phyloP scores from a whole-genome alignment of 2,797 vertebrate species.

The Chaetophractus vellerosus region DNA sequence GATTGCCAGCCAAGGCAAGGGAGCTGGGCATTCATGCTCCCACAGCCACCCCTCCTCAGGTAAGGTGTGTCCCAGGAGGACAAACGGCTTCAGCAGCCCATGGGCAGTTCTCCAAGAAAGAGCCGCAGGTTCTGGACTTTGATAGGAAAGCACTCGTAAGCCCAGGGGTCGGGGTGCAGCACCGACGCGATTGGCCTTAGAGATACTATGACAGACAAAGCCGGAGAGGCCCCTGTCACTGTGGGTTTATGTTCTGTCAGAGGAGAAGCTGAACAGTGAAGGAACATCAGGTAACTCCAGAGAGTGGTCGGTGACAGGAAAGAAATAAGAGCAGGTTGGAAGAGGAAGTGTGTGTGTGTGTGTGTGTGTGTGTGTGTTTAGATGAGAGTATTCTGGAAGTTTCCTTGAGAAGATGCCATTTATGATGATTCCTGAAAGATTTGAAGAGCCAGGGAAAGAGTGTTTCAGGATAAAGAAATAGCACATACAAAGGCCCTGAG shows the following conservation, averaged over 20 bases:
- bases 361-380: too few species aligned
- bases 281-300: not conserved
- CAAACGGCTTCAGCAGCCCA: not conserved
- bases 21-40: too few species aligned
- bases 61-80: not conserved
- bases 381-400: not conserved
- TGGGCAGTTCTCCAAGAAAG: not conserved
- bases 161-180: not conserved
- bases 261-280: too few species aligned
- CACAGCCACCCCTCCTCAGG: not conserved
- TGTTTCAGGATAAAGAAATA: not conserved
- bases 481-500: too few species aligned
- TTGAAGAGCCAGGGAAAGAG: not conserved
- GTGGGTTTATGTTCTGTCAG: rapidly evolving
- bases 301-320: rapidly evolving
- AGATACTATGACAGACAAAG: not conserved
- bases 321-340: not conserved
- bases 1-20: not conserved
- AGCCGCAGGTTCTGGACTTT: not conserved
- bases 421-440: not conserved
- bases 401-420: not conserved
- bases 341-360: not conserved
- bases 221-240: not conserved
- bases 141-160: rapidly evolving
- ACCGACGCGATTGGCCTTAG: rapidly evolving